Evolutionary conservation across 2,888 invertebrate genomes (phyloP).

Genomic region (Metacarcinus magister): DNA sequence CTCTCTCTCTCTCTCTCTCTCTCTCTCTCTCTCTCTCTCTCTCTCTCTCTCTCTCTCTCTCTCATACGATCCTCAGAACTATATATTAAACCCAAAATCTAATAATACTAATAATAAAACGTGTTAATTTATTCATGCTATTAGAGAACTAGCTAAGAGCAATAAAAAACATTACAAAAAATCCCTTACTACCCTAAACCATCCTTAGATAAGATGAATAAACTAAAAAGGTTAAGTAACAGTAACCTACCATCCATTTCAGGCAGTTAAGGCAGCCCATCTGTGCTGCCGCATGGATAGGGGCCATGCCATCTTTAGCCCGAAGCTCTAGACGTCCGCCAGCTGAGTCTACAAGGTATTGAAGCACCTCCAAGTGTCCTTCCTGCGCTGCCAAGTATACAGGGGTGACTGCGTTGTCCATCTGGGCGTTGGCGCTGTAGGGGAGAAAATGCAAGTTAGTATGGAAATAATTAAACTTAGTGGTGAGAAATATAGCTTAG

Average conservation of each 20-base stretch:
- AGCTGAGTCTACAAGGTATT: conserved; percentile 92
- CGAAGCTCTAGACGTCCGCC: conserved; percentile 92
- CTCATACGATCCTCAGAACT: neutral
- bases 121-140: too few species aligned
- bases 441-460: conserved; percentile 80
- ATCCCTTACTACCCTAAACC: neutral
- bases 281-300: conserved; percentile 95
- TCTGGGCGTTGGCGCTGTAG: conserved; percentile 93
- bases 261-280: conserved; percentile 94
- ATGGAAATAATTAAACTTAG: neutral
- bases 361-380: conserved; percentile 93
- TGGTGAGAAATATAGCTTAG: conserved; percentile 82
- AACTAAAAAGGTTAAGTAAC: neutral
- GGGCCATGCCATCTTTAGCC: conserved; percentile 95
- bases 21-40: conserved; percentile 10
- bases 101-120: too few species aligned
- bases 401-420: conserved; percentile 96
- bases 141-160: too few species aligned
- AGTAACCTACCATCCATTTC: conserved; percentile 92
- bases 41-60: conserved; percentile 50
- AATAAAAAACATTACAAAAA: too few species aligned
- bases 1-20: conserved; percentile 17
- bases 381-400: conserved; percentile 94
- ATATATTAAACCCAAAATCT: too few species aligned
- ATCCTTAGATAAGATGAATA: neutral